Evolutionary conservation across 92 coral and sea anemone genomes (phyloP).

Genomic region (Umimayanthus kanabou): DNA sequence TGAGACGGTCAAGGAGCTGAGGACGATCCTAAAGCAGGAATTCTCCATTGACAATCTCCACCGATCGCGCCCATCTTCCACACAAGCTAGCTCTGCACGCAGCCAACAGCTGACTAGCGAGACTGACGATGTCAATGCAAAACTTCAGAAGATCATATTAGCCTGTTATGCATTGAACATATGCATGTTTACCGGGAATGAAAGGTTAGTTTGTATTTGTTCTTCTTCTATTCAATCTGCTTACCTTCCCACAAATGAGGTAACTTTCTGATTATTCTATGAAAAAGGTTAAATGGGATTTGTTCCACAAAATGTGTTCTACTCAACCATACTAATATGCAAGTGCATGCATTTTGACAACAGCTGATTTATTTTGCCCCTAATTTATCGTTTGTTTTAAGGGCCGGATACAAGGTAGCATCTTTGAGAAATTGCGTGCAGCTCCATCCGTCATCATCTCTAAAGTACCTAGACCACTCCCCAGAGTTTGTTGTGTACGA

Average conservation of each 20-base stretch:
- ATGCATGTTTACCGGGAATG: slow-evolving; percentile 86
- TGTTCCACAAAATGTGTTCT: neutral
- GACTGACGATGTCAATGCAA: slow-evolving; percentile 43
- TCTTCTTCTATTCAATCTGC: neutral
- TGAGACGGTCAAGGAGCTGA: slow-evolving; percentile 81
- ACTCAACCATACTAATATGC: neutral
- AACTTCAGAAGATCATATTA: slow-evolving; percentile 71
- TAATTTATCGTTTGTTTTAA: neutral
- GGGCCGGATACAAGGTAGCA: slow-evolving; percentile 77
- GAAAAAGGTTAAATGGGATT: neutral
- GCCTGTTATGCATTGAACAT: slow-evolving; percentile 73
- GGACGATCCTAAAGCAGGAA: slow-evolving; percentile 61
- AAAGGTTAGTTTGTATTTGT: slow-evolving; percentile 39
- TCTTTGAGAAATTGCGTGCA: slow-evolving; percentile 58
- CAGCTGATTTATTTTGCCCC: neutral
- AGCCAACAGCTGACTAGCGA: slow-evolving; percentile 25
- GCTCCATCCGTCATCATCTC: slow-evolving; percentile 91
- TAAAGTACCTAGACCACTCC: slow-evolving; percentile 68
- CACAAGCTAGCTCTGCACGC: neutral
- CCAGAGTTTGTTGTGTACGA: slow-evolving; percentile 89
- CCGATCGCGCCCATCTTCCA: slow-evolving; percentile 2
- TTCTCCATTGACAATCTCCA: slow-evolving; percentile 31
- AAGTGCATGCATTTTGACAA: neutral
- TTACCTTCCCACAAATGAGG: no score
- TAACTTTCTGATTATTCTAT: no score